phyloP scores from a whole-genome alignment of 1,140 invertebrate species.

The Platyura marginata region DNA sequence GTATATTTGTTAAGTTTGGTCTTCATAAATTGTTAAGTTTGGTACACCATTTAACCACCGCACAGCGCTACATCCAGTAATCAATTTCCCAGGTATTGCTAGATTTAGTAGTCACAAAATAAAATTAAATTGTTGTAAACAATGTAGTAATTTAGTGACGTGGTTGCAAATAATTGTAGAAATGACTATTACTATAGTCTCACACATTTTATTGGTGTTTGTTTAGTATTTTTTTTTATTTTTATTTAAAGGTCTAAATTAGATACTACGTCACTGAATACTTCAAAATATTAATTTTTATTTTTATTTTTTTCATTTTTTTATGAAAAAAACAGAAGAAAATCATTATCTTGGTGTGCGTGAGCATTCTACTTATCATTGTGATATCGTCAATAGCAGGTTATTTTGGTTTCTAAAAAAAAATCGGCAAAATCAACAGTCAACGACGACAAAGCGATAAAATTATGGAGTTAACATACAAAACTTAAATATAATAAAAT shows the following conservation, averaged over 20 bases:
- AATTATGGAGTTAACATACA: no score
- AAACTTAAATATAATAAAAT: no score
- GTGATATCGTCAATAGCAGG: constrained; percentile 38
- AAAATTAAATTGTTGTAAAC: no score
- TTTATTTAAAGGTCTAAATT: not conserved
- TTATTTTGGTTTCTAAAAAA: constrained; percentile 27
- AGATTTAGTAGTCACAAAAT: no score
- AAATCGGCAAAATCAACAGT: no score
- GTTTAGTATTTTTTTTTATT: not conserved
- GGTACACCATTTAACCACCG: no score
- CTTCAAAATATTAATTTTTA: not conserved
- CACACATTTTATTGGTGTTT: not conserved
- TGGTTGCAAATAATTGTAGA: not conserved
- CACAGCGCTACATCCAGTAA: no score
- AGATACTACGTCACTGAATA: not conserved
- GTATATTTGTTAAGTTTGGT: no score
- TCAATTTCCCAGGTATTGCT: no score
- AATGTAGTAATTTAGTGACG: no score
- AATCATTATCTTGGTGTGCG: constrained; percentile 74
- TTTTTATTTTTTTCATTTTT: not conserved
- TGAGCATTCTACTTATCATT: constrained; percentile 51
- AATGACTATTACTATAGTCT: not conserved
- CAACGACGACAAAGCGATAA: no score
- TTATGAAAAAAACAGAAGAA: constrained; percentile 57
- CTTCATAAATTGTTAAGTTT: no score